phyloP scores from a whole-genome alignment of 2,888 invertebrate genomes.

The Neocrepidodera transversa region DNA sequence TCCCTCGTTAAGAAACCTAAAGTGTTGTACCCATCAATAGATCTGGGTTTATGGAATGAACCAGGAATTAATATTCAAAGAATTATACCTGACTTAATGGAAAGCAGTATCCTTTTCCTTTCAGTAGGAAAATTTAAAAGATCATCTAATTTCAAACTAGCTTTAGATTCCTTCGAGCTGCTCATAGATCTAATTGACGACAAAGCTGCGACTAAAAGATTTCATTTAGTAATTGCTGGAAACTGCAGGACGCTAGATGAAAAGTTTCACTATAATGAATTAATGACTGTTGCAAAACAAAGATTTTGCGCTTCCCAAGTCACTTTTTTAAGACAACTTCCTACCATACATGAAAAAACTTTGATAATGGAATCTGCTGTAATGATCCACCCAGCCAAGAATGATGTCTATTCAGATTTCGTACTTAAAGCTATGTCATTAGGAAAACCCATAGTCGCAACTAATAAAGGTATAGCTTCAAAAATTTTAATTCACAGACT shows the following conservation, averaged over 20 bases:
- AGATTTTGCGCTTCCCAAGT: slow-evolving; percentile 52
- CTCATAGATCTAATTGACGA: slow-evolving; percentile 49
- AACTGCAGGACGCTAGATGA: slow-evolving; percentile 50
- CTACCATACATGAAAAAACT: slow-evolving; percentile 54
- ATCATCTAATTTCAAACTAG: slow-evolving; percentile 53
- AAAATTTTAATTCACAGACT: slow-evolving; percentile 51
- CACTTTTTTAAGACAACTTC: slow-evolving; percentile 53
- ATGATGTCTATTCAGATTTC: slow-evolving; percentile 53
- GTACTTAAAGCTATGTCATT: slow-evolving; percentile 52
- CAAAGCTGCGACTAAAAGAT: slow-evolving; percentile 45
- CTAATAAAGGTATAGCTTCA: slow-evolving; percentile 53
- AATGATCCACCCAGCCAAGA: slow-evolving; percentile 52
- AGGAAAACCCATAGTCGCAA: slow-evolving; percentile 54
- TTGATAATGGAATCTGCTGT: slow-evolving; percentile 52
- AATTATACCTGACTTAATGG: slow-evolving; percentile 53
- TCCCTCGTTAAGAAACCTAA: slow-evolving; percentile 43
- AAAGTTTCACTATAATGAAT: slow-evolving; percentile 50
- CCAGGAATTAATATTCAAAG: slow-evolving; percentile 50
- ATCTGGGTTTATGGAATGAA: slow-evolving; percentile 53
- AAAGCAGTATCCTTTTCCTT: slow-evolving; percentile 50
- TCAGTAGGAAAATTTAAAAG: slow-evolving; percentile 52
- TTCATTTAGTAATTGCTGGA: slow-evolving; percentile 55
- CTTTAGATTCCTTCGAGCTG: slow-evolving; percentile 54
- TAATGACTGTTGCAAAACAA: slow-evolving; percentile 49
- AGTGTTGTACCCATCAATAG: slow-evolving; percentile 52